Percentiles rank a stretch among this genome's conserved stretches.
phyloP scores from a whole-genome alignment of 2,113 vertebrate species.

The Asarcornis scutulata region DNA sequence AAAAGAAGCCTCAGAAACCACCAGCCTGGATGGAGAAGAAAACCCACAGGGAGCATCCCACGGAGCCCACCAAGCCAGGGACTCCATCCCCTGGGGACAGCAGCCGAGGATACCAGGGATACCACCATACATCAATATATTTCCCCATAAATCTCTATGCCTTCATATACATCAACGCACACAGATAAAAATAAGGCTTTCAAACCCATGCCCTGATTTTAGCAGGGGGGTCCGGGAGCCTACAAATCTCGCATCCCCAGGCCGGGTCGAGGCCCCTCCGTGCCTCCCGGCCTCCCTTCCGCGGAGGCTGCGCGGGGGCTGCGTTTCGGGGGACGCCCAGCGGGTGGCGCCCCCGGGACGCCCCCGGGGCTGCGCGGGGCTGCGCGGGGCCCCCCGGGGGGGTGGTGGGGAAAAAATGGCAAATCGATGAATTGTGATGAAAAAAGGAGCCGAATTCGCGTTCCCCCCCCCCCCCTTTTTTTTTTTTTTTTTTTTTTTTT shows the following conservation, averaged over 20 bases:
- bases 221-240: background rate
- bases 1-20: background rate
- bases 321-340: background rate
- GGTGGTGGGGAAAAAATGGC: background rate
- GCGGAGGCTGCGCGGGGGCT: background rate
- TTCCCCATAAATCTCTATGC: background rate
- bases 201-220: too few relatives aligned
- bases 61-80: rapidly evolving
- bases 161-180: rapidly evolving
- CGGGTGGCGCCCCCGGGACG: constrained; percentile 4
- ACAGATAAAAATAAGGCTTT: rapidly evolving
- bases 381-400: background rate
- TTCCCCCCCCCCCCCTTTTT: background rate
- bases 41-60: background rate
- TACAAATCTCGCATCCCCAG: background rate
- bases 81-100: background rate
- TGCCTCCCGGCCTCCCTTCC: too few relatives aligned
- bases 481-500: too few relatives aligned
- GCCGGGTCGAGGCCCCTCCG: rapidly evolving
- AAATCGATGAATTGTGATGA: background rate
- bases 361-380: background rate
- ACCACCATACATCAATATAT: rapidly evolving
- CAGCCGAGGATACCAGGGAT: rapidly evolving
- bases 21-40: background rate
- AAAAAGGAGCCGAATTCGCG: background rate